Evolutionary conservation across 2,888 invertebrate species (phyloP), one percentile per base, ranked within the genome.

Genomic region (Arge pagana): DNA sequence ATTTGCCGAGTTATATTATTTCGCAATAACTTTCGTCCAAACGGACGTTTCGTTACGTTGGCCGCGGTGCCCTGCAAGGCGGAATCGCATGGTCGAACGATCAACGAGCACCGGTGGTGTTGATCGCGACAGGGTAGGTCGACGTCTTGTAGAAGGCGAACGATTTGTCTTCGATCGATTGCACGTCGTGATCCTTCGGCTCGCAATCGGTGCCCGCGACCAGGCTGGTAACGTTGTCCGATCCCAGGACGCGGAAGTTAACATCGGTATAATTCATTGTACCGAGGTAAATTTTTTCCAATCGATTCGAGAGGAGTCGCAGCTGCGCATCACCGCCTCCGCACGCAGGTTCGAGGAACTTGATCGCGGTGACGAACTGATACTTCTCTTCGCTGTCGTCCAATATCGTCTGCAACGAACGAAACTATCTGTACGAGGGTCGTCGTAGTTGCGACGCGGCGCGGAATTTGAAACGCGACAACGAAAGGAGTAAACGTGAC

Each of bases 201-300:
- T 87, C 86, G 61, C 84, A 85, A 6, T 78, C 80, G 0, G 82
- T 83, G 37, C 81, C 80, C 10, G 70, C 70, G 28, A 83, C 63
- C 18, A 85, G 68, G 10, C 75, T 76, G 0, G 80, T 74, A 8
- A 83, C 77, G 0, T 83, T 80, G 59, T 80, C 81, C 50, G 81
- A 83, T 1, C 84, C 85, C 58, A 85, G 80, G 52, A 90, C 83
- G 60, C 89, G 82, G 65, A 82, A 89, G 71, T 90, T 90, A 0
- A 83, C 67, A 56, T 83, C 83, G 15, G 73, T 68, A 0, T 80
- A 68, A 52, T 78, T 78, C 4, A 85, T 60, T 0, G 81, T 81
- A 3, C 83, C 85, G 0, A 82, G 79, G 67, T 85, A 82, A 2
- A 85, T 79, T 77, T 85, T 85, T 72, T 90, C 89, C 68, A 85